phyloP scores from a whole-genome alignment of 1,140 invertebrate species.

The Oedothorax gibbosus region DNA sequence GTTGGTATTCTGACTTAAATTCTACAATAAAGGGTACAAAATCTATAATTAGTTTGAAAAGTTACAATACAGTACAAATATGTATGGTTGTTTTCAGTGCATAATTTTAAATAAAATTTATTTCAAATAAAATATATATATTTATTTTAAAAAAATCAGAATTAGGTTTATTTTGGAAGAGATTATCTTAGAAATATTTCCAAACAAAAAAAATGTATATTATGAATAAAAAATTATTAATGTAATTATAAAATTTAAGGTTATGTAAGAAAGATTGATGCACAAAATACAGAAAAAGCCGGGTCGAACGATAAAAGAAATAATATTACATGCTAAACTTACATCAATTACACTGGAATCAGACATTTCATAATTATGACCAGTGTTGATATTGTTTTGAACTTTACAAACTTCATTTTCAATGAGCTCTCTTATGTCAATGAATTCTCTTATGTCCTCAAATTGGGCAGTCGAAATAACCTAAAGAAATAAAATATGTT shows the following conservation, averaged over 20 bases:
- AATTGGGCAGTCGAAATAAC: conserved; percentile 2
- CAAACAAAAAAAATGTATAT: no score
- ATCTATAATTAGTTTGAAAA: not conserved
- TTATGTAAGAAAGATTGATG: no score
- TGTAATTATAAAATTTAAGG: no score
- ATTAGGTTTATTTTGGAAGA: no score
- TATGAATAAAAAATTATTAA: no score
- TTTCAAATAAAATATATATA: not conserved
- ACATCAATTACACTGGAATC: conserved; percentile 32
- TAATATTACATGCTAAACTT: not conserved
- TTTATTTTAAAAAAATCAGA: no score
- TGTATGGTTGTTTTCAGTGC: not conserved
- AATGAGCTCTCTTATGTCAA: conserved; percentile 19
- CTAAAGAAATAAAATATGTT: not conserved
- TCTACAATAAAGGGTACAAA: not conserved
- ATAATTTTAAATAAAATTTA: not conserved
- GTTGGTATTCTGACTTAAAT: conserved; percentile 13
- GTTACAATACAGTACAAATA: not conserved
- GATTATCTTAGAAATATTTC: no score
- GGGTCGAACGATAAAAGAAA: no score
- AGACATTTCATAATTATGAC: conserved; percentile 13
- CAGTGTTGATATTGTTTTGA: not conserved
- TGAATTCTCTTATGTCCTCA: conserved; percentile 12
- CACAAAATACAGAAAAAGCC: no score
- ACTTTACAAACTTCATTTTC: conserved; percentile 11